Conservation (phyloP, 2,797 vertebrate species). For the Lacerta bilineata region DNA sequence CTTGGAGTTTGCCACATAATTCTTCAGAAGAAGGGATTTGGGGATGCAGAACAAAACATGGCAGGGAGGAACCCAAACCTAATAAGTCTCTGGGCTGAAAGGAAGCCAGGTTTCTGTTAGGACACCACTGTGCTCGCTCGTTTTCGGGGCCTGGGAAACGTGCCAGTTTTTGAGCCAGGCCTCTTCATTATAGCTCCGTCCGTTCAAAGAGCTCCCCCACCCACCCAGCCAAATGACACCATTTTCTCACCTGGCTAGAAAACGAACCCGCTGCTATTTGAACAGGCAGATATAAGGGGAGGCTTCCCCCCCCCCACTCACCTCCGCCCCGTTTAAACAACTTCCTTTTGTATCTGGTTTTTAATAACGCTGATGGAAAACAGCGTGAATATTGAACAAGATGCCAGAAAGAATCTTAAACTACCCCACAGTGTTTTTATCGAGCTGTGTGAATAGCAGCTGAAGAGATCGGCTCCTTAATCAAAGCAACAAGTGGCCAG, state of each 20-base stretch:
- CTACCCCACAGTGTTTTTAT: constrained; percentile 65
- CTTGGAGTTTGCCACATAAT: constrained; percentile 71
- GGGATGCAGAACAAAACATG: constrained; percentile 67
- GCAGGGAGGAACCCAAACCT: constrained; percentile 64
- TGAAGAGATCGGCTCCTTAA: constrained; percentile 59
- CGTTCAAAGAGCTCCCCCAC: not conserved
- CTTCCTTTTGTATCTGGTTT: constrained; percentile 70
- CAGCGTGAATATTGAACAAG: constrained; percentile 69
- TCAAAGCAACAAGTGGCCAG: constrained; percentile 57
- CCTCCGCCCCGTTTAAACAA: constrained; percentile 64
- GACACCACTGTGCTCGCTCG: constrained; percentile 64
- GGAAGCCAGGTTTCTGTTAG: constrained; percentile 76
- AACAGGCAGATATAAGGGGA: constrained; percentile 54
- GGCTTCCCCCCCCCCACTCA: constrained; percentile 25
- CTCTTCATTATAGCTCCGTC: constrained; percentile 72
- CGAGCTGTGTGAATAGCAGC: constrained; percentile 62
- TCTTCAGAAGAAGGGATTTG: constrained; percentile 67
- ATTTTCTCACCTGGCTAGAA: constrained; percentile 76
- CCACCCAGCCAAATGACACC: constrained; percentile 61
- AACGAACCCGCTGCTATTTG: constrained; percentile 68
- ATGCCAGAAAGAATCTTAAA: constrained; percentile 66
- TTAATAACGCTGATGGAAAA: constrained; percentile 66
- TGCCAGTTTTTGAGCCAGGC: constrained; percentile 63
- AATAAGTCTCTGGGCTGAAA: constrained; percentile 72
- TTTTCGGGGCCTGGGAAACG: constrained; percentile 70